phyloP scores from a whole-genome alignment of 2,113 vertebrate genomes.

The Carassius auratus region DNA sequence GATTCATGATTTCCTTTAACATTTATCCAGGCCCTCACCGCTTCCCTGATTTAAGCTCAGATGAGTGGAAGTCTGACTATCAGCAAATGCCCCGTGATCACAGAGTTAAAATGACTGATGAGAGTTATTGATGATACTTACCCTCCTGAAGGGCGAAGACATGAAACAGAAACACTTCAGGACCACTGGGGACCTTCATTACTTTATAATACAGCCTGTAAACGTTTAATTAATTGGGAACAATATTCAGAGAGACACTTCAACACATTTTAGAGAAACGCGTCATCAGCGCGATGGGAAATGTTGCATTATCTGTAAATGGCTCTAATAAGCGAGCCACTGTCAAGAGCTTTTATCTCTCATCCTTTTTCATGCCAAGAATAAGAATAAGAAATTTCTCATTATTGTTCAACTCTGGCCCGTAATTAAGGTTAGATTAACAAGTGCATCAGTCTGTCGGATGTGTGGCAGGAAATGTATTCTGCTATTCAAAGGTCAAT shows the following conservation, averaged over 20 bases:
- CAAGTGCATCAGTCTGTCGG: conserved; percentile 34
- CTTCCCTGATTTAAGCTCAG: conserved; percentile 9
- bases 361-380: not conserved
- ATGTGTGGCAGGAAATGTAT: conserved; percentile 28
- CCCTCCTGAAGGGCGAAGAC: not conserved
- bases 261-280: conserved; percentile 1
- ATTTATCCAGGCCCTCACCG: not conserved
- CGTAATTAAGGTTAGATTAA: conserved; percentile 42
- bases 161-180: not conserved
- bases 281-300: conserved; percentile 7
- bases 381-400: conserved; percentile 6
- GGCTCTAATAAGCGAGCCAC: conserved; percentile 47
- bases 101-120: conserved; percentile 4
- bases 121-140: conserved; percentile 28
- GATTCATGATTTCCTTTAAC: conserved; percentile 29
- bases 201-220: not conserved
- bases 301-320: conserved; percentile 57
- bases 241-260: conserved; percentile 8
- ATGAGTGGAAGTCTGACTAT: conserved; percentile 10
- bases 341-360: conserved; percentile 26
- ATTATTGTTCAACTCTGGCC: conserved; percentile 1
- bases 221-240: conserved; percentile 8
- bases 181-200: not conserved
- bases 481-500: conserved; percentile 45
- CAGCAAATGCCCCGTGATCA: not conserved